Evolutionary conservation across 2,888 invertebrate species (phyloP), one percentile per base, ranked within the genome.

Genomic region (Beris morrisii): DNA sequence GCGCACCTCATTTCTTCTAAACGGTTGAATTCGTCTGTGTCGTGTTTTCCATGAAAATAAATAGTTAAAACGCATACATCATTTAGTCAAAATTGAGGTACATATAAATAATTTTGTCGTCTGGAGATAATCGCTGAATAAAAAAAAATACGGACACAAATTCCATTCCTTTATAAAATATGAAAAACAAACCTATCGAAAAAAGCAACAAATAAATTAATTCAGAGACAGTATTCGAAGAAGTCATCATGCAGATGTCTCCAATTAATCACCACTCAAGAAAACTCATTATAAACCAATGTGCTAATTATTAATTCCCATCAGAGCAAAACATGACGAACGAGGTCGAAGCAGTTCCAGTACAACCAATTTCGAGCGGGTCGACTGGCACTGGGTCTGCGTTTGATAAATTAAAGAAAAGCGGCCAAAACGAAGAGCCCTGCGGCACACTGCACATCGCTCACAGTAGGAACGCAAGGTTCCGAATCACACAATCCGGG

Each of bases 291-390:
- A 64, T 32, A 53, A 32, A 30, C 64, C 30, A 45, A 64, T 64
- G 64, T 64, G 64, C 64, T 64, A 64, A 64, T 64, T 64, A 64
- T 64, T 64, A 64, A 64, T 64, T 54, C 55, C 64, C 64, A 54
- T 30, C 50, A 31, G 15, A 59, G 38, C 50, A 38, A 52, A 52
- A 61, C 61, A 52, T 52, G 52, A 50, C 22, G 61, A 61, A 61
- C 50, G 38, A 61, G 52, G 50, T 9, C 45, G 61, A 61, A 61
- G 50, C 15, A 61, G 52, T 50, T 5, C 45, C 56, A 48, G 12
- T 30, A 53, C 9, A 22, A 22, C 15, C 22, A 43, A n/a, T 3
- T 31, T 1, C 32, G 9, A 28, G 54, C 31, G 7, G 4, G 2
- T n/a, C 5, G 11, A 32, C 15, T 9, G 6, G 22, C 11, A n/a